phyloP scores from a whole-genome alignment of 1,140 invertebrate species.

The Platyura marginata region DNA sequence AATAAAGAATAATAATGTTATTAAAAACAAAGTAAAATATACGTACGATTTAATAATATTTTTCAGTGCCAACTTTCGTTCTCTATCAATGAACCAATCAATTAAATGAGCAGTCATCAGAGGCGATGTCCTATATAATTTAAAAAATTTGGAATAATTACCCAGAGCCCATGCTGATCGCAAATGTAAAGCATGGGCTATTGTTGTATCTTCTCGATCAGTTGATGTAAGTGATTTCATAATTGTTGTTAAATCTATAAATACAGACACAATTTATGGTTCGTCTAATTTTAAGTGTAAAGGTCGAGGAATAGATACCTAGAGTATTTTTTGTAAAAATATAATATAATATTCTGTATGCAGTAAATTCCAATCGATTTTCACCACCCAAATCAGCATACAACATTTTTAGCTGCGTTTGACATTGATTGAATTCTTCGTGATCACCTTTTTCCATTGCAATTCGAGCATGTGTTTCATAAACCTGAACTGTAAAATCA shows the following conservation, averaged over 20 bases:
- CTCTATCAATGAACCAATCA: slow-evolving; percentile 91
- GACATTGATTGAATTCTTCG: slow-evolving; percentile 98
- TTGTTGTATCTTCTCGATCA: slow-evolving; percentile 68
- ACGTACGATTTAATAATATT: slow-evolving; percentile 92
- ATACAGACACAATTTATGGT: slow-evolving; percentile 8
- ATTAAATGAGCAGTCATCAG: slow-evolving; percentile 92
- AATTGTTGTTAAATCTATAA: slow-evolving; percentile 81
- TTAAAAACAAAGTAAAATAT: slow-evolving; percentile 7
- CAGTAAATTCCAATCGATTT: slow-evolving; percentile 78
- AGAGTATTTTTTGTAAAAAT: slow-evolving; percentile 92
- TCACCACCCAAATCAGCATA: slow-evolving; percentile 58
- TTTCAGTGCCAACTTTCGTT: slow-evolving; percentile 78
- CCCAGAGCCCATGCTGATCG: slow-evolving; percentile 77
- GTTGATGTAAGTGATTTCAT: slow-evolving; percentile 56
- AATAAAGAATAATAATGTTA: background rate
- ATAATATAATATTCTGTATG: slow-evolving; percentile 91
- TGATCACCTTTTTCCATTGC: slow-evolving; percentile 94
- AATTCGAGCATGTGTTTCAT: slow-evolving; percentile 94
- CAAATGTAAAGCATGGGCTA: slow-evolving; percentile 71
- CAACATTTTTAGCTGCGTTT: slow-evolving; percentile 88
- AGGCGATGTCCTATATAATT: slow-evolving; percentile 69
- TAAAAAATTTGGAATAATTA: slow-evolving; percentile 86
- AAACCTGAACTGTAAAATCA: slow-evolving; percentile 87
- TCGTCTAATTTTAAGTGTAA: background rate
- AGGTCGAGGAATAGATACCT: slow-evolving; percentile 40